phyloP scores from a whole-genome alignment of 2,888 invertebrate species.

The Acanthoscelides obtectus region DNA sequence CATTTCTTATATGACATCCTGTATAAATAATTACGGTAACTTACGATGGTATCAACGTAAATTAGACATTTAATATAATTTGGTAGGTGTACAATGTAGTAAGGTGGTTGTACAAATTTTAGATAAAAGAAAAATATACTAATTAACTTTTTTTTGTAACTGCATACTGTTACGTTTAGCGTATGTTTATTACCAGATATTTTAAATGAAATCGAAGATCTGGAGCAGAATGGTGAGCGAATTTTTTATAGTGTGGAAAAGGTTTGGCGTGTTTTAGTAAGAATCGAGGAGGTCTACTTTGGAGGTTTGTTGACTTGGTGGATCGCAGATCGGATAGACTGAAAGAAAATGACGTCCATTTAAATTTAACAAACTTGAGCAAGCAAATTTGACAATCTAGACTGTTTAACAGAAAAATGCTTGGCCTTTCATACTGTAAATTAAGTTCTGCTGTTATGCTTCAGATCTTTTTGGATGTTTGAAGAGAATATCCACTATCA shows the following conservation, averaged over 20 bases:
- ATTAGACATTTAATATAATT: slow-evolving; percentile 15
- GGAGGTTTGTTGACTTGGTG: neutral
- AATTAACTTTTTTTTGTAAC: slow-evolving; percentile 3
- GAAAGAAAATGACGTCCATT: neutral
- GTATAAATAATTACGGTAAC: neutral
- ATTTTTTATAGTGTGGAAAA: neutral
- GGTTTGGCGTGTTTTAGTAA: neutral
- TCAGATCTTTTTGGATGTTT: slow-evolving; percentile 8
- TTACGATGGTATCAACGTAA: slow-evolving; percentile 1
- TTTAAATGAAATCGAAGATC: neutral
- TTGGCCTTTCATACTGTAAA: neutral
- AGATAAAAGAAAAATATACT: slow-evolving; percentile 33
- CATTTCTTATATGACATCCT: neutral
- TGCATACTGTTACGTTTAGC: neutral
- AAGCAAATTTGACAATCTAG: slow-evolving; percentile 3
- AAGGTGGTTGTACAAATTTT: slow-evolving; percentile 47
- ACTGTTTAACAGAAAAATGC: neutral
- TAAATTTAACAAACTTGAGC: neutral
- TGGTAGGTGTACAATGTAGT: slow-evolving; percentile 45
- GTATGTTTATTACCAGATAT: neutral
- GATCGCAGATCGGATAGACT: neutral
- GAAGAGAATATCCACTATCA: slow-evolving; percentile 28
- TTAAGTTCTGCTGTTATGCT: neutral
- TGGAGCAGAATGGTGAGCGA: slow-evolving; percentile 2
- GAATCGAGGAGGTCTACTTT: neutral